phyloP scores from a whole-genome alignment of 2,113 vertebrate species.

The Falcunculus frontatus region DNA sequence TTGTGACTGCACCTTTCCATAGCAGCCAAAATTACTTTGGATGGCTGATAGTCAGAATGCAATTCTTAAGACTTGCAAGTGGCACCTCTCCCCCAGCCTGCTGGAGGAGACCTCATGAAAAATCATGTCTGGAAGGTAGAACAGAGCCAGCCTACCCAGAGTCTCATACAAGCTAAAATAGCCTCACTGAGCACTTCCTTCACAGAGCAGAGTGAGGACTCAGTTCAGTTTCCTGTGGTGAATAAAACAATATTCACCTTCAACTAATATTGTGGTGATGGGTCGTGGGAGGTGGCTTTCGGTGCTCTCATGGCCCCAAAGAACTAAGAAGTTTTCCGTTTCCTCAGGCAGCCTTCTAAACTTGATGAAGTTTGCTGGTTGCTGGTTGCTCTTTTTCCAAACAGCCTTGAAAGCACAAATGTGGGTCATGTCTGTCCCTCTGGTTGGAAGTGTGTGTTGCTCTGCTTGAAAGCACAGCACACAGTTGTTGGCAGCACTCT shows the following conservation, averaged over 20 bases:
- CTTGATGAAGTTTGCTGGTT: neutral
- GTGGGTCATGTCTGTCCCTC: neutral
- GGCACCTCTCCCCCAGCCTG: neutral
- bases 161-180: neutral
- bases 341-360: neutral
- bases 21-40: neutral
- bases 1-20: neutral
- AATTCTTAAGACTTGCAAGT: neutral
- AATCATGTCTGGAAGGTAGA: neutral
- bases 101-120: neutral
- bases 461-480: neutral
- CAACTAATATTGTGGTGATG: neutral
- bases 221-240: neutral
- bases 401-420: neutral
- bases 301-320: neutral
- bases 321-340: neutral
- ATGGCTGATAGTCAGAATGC: neutral
- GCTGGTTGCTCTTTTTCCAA: neutral
- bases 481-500: neutral
- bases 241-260: neutral
- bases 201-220: neutral
- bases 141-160: neutral
- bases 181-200: neutral
- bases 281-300: neutral
- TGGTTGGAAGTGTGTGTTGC: neutral